These are phyloP conservation scores for Triplophysa tibetana DNA, from an alignment of 2,113 vertebrate genomes.

Conservation along the genomic window DNA sequence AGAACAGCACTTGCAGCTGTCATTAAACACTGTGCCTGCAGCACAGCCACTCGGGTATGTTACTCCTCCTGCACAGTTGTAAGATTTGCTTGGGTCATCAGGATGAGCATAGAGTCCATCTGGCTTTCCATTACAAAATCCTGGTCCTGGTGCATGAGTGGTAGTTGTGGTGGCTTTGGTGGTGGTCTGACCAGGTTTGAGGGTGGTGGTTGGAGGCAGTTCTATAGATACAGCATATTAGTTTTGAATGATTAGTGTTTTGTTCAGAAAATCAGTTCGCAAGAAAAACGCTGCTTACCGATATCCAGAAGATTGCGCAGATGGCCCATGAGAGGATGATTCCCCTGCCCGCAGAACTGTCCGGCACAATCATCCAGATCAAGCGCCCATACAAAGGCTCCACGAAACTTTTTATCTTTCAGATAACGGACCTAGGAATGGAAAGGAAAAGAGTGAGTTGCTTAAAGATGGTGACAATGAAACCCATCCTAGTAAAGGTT, in stretches of 20 bases:
- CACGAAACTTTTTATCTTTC: constrained; percentile 77
- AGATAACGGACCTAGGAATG: constrained; percentile 73
- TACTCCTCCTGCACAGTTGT: constrained; percentile 63
- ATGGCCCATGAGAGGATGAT: constrained; percentile 73
- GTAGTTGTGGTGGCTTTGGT: constrained; percentile 56
- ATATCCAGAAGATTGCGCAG: constrained; percentile 70
- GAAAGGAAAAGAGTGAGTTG: background rate
- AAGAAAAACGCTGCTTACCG: constrained; percentile 55
- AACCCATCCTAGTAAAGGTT: background rate
- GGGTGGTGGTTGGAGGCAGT: constrained; percentile 49
- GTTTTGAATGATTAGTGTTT: background rate
- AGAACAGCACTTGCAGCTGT: constrained; percentile 69
- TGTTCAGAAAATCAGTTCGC: background rate
- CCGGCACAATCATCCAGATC: constrained; percentile 83
- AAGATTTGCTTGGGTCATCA: constrained; percentile 61
- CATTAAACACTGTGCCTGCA: constrained; percentile 60
- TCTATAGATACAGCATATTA: background rate
- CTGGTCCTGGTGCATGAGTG: constrained; percentile 63
- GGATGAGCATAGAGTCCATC: constrained; percentile 69
- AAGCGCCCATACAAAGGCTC: constrained; percentile 83
- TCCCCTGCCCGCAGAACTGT: constrained; percentile 76
- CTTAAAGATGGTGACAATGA: background rate
- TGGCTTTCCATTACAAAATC: constrained; percentile 71
- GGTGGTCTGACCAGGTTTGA: constrained; percentile 44
- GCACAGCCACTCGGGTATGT: constrained; percentile 54